Evolutionary conservation across 2,113 vertebrate genomes (phyloP), one percentile per base, ranked within the genome.

Genomic region (Chaenocephalus aceratus): DNA sequence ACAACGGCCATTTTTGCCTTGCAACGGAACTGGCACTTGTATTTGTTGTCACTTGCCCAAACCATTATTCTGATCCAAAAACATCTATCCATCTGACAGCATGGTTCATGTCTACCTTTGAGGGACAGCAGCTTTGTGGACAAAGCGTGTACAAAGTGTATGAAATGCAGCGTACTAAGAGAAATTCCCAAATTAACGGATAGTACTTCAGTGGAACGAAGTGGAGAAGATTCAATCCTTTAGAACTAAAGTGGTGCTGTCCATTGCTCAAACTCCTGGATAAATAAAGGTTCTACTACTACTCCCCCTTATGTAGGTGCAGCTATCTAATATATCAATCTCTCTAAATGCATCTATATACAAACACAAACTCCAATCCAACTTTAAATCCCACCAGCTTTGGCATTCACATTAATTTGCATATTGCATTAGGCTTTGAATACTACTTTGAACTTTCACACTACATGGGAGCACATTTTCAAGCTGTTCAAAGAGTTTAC

Each of bases 271-370:
- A 26, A 52, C n/a, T 60, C 36, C 21, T 21, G 21, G 21, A 21
- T 21, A 21, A 21, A 21, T 21, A 21, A 21, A 21, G 21, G 21
- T 21, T 21, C 21, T 21, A 21, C 21, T 21, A 21, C 21, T 21
- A 21, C 21, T 21, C 21, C 21, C 10, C 5, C 46, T 48, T 12
- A 63, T 69, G 61, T 15, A 11, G 61, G 4, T 60, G 65, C 48
- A 30, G 48, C 21, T n/a, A 26, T 61, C 62, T 61, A 57, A 85
- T 82, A 69, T 80, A 64, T 74, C 16, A 56, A 61, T 67, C 53
- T 51, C 58, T 65, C 59, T 60, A 53, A 7, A 16, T 52, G 13
- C 15, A 13, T 34, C 21, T 54, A 6, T 53, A 53, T n/a, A 53
- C 6, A 58, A 1, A 52, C 4, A 62, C 11, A 46, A 15, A 64